Evolutionary conservation across 2,797 vertebrate species (phyloP).

Genomic region (Falco biarmicus): DNA sequence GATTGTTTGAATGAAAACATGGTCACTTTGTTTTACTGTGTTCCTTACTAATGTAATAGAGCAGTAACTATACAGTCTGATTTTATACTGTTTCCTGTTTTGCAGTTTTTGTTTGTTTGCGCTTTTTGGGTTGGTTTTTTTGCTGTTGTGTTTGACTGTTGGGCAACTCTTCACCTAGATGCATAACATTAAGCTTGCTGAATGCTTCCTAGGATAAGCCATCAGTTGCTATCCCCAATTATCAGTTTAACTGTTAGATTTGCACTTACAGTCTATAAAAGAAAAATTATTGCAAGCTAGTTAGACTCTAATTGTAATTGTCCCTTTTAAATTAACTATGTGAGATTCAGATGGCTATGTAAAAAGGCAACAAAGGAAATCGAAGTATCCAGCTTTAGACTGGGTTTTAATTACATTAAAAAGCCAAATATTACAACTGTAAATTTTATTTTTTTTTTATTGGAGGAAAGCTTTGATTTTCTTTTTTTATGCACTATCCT

Average conservation of each 20-base stretch:
- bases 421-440: neutral
- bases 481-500: neutral
- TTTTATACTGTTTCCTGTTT: neutral
- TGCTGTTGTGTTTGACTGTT: neutral
- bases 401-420: constrained; percentile 4
- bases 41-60: neutral
- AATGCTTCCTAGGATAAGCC: neutral
- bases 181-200: neutral
- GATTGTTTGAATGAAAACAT: constrained; percentile 24
- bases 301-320: neutral
- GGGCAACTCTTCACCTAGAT: neutral
- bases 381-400: neutral
- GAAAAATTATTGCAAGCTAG: neutral
- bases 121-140: neutral
- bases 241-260: constrained; percentile 4
- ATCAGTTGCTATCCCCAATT: neutral
- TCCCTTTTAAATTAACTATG: neutral
- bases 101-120: neutral
- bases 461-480: neutral
- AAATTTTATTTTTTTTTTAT: neutral
- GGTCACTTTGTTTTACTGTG: neutral
- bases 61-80: neutral
- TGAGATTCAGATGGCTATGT: neutral
- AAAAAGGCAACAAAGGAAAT: neutral
- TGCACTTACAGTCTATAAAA: neutral